phyloP scores from a whole-genome alignment of 2,113 vertebrate species.

The Mastomys coucha region DNA sequence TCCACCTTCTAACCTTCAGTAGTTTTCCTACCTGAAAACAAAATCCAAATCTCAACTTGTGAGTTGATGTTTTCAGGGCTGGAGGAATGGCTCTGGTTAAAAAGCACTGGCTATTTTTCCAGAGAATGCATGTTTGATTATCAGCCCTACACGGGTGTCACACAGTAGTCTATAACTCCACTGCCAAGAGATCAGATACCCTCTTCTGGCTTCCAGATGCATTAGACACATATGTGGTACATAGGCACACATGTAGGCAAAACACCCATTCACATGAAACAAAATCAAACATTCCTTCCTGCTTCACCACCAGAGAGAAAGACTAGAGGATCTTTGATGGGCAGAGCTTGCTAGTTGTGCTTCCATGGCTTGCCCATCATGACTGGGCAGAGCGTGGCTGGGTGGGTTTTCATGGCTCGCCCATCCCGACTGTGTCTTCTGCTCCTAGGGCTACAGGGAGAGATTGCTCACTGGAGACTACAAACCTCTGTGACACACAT shows the following conservation, averaged over 20 bases:
- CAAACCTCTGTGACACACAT: neutral
- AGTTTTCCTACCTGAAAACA: neutral
- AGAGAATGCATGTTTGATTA: neutral
- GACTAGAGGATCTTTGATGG: neutral
- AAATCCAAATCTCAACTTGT: neutral
- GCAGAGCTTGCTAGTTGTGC: neutral
- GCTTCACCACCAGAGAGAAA: neutral
- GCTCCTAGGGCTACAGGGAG: accelerated
- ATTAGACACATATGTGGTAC: neutral
- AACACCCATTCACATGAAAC: neutral
- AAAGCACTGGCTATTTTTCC: neutral
- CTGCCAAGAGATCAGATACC: neutral
- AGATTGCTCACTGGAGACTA: accelerated
- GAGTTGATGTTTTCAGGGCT: neutral
- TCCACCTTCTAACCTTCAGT: neutral
- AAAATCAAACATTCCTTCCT: neutral
- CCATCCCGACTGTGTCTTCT: neutral
- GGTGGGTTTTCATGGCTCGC: no score
- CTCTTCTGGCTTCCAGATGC: neutral
- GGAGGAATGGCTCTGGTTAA: neutral
- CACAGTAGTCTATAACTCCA: no score
- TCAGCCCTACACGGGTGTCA: neutral
- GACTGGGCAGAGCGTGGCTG: neutral
- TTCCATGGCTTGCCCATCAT: neutral
- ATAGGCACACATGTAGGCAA: neutral